These are phyloP conservation scores for Parambassis ranga DNA, from an alignment of 2,797 vertebrate species.

Conservation along the genomic window DNA sequence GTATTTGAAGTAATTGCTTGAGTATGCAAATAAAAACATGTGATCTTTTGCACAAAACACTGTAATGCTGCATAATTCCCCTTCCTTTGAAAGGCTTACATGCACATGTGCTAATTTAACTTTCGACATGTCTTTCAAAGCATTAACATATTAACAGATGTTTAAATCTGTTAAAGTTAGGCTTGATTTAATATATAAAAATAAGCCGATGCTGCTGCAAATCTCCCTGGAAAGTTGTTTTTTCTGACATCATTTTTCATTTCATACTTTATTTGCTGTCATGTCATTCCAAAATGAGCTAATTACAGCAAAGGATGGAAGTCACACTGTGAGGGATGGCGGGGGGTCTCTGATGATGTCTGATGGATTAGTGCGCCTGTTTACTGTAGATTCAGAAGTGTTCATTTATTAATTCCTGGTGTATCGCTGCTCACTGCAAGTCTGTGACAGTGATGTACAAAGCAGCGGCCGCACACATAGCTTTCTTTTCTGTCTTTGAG, in stretches of 20 bases:
- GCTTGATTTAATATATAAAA: conserved; percentile 1
- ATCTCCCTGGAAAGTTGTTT: conserved; percentile 49
- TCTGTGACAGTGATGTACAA: conserved; percentile 58
- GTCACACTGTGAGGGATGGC: conserved; percentile 57
- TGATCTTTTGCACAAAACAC: neutral
- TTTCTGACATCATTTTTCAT: conserved; percentile 48
- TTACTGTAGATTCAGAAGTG: conserved; percentile 67
- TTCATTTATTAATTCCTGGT: conserved; percentile 72
- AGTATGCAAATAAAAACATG: neutral
- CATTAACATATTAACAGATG: neutral
- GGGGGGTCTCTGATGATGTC: conserved; percentile 69
- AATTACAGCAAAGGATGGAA: conserved; percentile 71
- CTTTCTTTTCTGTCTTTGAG: conserved; percentile 9
- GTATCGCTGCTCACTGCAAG: conserved; percentile 46
- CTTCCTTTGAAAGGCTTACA: neutral
- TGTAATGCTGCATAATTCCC: neutral
- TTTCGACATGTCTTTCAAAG: conserved; percentile 3
- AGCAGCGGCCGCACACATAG: conserved; percentile 35
- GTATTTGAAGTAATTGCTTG: neutral
- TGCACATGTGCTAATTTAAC: neutral
- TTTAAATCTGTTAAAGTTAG: conserved; percentile 12
- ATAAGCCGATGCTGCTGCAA: neutral
- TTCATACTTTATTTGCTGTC: conserved; percentile 65
- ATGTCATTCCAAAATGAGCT: conserved; percentile 73
- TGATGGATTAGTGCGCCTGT: conserved; percentile 74